Evolutionary conservation across 1,140 invertebrate genomes (phyloP).

Genomic region (Tribolium madens): DNA sequence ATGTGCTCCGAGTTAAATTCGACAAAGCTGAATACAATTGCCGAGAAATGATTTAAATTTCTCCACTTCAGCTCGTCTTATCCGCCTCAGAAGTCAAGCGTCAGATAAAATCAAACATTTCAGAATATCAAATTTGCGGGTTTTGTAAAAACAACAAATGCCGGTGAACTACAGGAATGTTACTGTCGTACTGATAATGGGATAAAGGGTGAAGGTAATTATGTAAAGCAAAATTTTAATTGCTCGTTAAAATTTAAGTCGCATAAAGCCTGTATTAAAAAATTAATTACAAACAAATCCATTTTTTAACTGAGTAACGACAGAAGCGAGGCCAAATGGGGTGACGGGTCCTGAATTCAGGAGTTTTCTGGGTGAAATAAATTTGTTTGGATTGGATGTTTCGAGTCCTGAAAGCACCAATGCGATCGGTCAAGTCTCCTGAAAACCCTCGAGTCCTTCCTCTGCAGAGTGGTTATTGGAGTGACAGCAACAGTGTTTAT

Average conservation of each 20-base stretch:
- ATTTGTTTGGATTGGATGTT: no score
- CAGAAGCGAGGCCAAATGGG: neutral
- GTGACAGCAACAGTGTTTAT: slow-evolving; percentile 45
- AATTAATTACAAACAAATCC: slow-evolving; percentile 13
- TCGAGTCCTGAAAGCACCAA: no score
- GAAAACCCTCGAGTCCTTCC: neutral
- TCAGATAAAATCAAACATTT: slow-evolving; percentile 7
- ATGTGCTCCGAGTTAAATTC: slow-evolving; percentile 2
- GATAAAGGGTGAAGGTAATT: neutral
- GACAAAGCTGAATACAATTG: slow-evolving; percentile 10
- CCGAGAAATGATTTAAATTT: slow-evolving; percentile 16
- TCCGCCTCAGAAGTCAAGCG: neutral
- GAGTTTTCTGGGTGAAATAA: neutral
- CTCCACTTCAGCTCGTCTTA: neutral
- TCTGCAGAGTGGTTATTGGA: slow-evolving; percentile 10
- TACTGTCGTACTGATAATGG: neutral
- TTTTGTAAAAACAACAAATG: neutral
- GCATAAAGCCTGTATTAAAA: neutral
- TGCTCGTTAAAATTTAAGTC: slow-evolving; percentile 11
- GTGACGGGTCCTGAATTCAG: no score
- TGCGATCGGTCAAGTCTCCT: no score
- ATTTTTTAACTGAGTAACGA: neutral
- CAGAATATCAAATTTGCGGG: slow-evolving; percentile 1
- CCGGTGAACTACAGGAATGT: neutral
- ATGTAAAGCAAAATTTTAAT: slow-evolving; percentile 20